These are phyloP conservation scores for Diplazon laetatorius DNA, from an alignment of 2,888 invertebrate species.

Conservation along the genomic window DNA sequence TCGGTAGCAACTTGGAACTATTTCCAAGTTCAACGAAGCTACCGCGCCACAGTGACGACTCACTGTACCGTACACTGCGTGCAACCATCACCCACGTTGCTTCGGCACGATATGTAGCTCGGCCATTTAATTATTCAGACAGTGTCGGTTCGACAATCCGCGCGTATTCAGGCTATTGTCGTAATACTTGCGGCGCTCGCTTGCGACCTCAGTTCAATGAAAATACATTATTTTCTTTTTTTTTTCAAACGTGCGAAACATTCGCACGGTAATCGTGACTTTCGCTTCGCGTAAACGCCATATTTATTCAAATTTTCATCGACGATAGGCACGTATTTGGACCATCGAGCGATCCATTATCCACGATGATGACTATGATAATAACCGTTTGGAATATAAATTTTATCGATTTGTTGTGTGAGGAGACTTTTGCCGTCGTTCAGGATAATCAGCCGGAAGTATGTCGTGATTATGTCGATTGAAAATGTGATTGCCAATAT, in stretches of 20 bases:
- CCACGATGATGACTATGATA: not conserved
- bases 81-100: not conserved
- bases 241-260: no score
- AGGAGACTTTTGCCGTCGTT: not conserved
- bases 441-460: not conserved
- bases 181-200: not conserved
- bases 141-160: constrained; percentile 34
- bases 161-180: constrained; percentile 17
- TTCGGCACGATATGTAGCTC: constrained; percentile 20
- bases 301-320: constrained; percentile 19
- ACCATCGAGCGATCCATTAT: constrained; percentile 25
- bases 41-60: not conserved
- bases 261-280: not conserved
- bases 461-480: not conserved
- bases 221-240: no score
- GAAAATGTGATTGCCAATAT: no score
- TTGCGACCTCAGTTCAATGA: constrained; percentile 20
- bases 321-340: constrained; percentile 30
- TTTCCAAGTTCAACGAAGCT: constrained; percentile 24
- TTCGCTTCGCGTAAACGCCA: constrained; percentile 3
- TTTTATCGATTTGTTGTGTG: not conserved
- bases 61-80: constrained; percentile 8
- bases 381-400: not conserved
- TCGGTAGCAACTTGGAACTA: constrained; percentile 16
- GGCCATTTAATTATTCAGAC: constrained; percentile 49